Evolutionary conservation across 2,888 invertebrate genomes (phyloP), one percentile per base, ranked within the genome.

Genomic region (Serripes groenlandicus): DNA sequence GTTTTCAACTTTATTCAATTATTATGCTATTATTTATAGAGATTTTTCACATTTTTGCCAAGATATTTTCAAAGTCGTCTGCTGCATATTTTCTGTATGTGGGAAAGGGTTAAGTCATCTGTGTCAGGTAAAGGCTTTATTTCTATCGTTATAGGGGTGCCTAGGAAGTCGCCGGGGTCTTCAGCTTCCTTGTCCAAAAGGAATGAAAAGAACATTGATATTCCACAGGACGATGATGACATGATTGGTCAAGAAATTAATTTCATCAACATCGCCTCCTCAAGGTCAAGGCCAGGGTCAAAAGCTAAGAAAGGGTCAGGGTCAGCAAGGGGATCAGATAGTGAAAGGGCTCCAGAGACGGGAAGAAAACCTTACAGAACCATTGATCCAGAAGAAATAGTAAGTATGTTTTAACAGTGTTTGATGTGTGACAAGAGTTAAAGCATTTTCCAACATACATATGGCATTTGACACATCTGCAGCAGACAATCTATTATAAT

Each of bases 371-470:
- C 75, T 62, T 68, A 70, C 56, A 86, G 86, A 54, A 86, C 85
- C 0, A 75, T 88, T 64, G 83, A 89, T 54, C 87, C 88, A 35
- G 86, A 85, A 60, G 86, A 88, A 85, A 75, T 90, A 68, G 90
- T 90, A 88, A 81, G 82, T 83, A 21, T n/a, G n/a, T n/a, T n/a
- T n/a, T n/a, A n/a, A n/a, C n/a, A n/a, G n/a, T n/a, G n/a, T n/a
- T n/a, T n/a, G n/a, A n/a, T n/a, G n/a, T n/a, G n/a, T n/a, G n/a
- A n/a, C n/a, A n/a, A n/a, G n/a, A n/a, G n/a, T n/a, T n/a, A n/a
- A n/a, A n/a, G n/a, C n/a, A n/a, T n/a, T 42, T 42, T 42, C 42
- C 42, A 7, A 42, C 7, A 42, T 15, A 42, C 7, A 15, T 15
- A 7, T 15, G 7, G 42, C 9, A 11, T 42, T 42, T 42, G 9